phyloP scores from a whole-genome alignment of 2,888 invertebrate species.

The Empis stercorea region DNA sequence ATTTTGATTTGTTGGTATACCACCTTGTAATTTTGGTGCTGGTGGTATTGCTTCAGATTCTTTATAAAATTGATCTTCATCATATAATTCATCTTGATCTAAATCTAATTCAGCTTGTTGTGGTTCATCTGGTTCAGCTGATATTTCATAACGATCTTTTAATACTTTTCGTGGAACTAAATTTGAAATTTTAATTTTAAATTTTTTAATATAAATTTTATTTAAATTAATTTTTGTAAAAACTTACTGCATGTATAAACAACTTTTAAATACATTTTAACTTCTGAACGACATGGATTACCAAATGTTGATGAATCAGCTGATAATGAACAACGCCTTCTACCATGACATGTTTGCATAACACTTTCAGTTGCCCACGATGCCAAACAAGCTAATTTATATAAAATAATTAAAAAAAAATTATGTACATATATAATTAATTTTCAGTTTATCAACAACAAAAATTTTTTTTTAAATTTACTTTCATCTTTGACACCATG shows the following conservation, averaged over 20 bases:
- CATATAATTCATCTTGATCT: slow-evolving; percentile 41
- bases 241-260: slow-evolving; percentile 77
- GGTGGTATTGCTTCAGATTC: slow-evolving; percentile 46
- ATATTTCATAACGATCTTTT: slow-evolving; percentile 68
- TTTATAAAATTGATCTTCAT: slow-evolving; percentile 42
- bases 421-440: too few species aligned
- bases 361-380: slow-evolving; percentile 85
- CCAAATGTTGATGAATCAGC: slow-evolving; percentile 75
- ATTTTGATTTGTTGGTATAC: slow-evolving; percentile 23
- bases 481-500: slow-evolving; percentile 71
- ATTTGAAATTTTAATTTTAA: too few species aligned
- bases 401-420: background rate
- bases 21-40: slow-evolving; percentile 37
- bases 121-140: slow-evolving; percentile 64
- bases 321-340: slow-evolving; percentile 62
- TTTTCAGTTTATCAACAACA: too few species aligned
- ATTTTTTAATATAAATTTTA: background rate
- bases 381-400: slow-evolving; percentile 62
- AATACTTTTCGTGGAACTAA: slow-evolving; percentile 72
- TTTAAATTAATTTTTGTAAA: background rate
- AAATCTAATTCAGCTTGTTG: slow-evolving; percentile 40
- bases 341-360: slow-evolving; percentile 75
- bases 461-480: slow-evolving; percentile 39
- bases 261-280: slow-evolving; percentile 72
- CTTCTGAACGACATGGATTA: slow-evolving; percentile 65